Evolutionary conservation across 2,113 vertebrate genomes (phyloP).

Genomic region (Myrmophylax atrothorax): DNA sequence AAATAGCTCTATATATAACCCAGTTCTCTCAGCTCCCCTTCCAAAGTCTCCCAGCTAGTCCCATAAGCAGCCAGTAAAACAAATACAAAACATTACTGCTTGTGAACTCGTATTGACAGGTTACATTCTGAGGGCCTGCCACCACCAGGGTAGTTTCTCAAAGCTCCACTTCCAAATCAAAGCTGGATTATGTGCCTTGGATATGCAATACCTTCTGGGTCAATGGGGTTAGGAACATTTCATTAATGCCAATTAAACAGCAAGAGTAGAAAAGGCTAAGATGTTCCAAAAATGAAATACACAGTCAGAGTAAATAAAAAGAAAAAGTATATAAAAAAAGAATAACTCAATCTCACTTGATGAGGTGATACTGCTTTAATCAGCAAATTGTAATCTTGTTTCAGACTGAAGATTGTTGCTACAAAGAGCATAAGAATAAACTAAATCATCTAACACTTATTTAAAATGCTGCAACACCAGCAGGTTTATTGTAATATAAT

Average conservation of each 20-base stretch:
- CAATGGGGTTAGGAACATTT: neutral
- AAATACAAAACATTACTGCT: neutral
- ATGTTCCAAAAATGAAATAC: neutral
- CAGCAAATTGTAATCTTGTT: slow-evolving; percentile 64
- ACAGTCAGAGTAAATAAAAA: slow-evolving; percentile 7
- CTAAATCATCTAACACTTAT: slow-evolving; percentile 65
- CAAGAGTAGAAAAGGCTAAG: neutral
- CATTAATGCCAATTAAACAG: neutral
- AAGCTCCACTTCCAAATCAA: neutral
- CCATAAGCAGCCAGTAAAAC: neutral
- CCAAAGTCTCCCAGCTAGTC: neutral
- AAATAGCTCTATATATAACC: neutral
- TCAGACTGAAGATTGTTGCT: slow-evolving; percentile 57
- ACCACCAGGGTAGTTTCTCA: neutral
- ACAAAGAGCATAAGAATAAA: slow-evolving; percentile 51
- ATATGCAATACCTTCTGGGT: neutral
- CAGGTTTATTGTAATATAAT: slow-evolving; percentile 67
- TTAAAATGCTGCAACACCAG: slow-evolving; percentile 67
- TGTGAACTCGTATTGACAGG: neutral
- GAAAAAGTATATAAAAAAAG: neutral
- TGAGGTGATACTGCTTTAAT: slow-evolving; percentile 3
- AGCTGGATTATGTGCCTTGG: neutral
- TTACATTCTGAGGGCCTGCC: neutral
- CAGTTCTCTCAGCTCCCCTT: neutral
- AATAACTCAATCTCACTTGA: neutral